phyloP scores from a whole-genome alignment of 2,888 invertebrate genomes.

The Limenitis camilla region DNA sequence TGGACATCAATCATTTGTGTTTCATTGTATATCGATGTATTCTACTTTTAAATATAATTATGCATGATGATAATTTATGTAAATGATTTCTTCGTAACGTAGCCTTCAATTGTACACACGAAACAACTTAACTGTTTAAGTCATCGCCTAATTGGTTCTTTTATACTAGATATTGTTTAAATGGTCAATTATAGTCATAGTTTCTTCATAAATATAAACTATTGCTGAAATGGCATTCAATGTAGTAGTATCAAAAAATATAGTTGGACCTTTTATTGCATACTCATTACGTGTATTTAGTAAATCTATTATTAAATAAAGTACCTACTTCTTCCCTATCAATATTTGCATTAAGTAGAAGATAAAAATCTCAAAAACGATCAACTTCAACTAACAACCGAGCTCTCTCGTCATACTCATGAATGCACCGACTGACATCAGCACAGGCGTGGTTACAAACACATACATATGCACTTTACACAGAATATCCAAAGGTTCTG shows the following conservation, averaged over 20 bases:
- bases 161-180: conserved; percentile 4
- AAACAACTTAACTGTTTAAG: conserved; percentile 8
- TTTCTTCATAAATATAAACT: not conserved
- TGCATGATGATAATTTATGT: conserved; percentile 16
- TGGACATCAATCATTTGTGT: not conserved
- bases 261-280: not conserved
- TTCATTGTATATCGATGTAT: conserved; percentile 10
- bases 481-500: conserved; percentile 23
- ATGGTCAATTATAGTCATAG: conserved; percentile 6
- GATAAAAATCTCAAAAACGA: not conserved
- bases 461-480: conserved; percentile 42
- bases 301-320: not conserved
- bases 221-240: not conserved
- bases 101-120: conserved; percentile 10
- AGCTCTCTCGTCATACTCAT: conserved; percentile 31
- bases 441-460: conserved; percentile 42
- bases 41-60: conserved; percentile 8
- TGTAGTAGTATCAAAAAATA: not conserved
- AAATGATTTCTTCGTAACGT: conserved; percentile 8
- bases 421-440: conserved; percentile 33
- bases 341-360: not conserved
- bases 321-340: not conserved
- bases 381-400: conserved; percentile 36
- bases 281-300: not conserved
- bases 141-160: conserved; percentile 14